Evolutionary conservation across 2,797 vertebrate genomes (phyloP).

Genomic region (Sarcoramphus papa): DNA sequence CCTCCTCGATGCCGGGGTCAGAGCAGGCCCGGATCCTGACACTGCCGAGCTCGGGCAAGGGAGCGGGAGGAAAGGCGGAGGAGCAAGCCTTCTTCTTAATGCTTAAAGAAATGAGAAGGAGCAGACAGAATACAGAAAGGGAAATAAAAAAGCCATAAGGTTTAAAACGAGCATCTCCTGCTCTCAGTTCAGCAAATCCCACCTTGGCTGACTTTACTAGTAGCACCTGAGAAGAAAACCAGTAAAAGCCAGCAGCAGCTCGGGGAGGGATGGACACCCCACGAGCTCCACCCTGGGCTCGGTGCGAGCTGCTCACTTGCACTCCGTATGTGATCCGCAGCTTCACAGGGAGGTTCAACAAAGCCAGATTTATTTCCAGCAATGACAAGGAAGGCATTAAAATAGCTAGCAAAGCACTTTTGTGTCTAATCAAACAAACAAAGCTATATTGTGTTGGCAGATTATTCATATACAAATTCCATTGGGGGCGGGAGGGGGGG

Average conservation of each 20-base stretch:
- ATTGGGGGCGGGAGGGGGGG: not conserved
- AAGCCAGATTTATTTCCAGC: not conserved
- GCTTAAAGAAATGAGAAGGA: not conserved
- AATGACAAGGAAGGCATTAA: not conserved
- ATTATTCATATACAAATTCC: not conserved
- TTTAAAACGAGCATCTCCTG: not conserved
- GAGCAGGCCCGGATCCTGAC: not conserved
- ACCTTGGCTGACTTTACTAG: not conserved
- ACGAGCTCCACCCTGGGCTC: not conserved
- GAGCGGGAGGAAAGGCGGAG: not conserved
- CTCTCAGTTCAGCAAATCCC: not conserved
- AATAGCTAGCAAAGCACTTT: not conserved
- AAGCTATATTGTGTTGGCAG: not conserved
- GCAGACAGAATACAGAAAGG: not conserved
- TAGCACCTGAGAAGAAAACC: not conserved
- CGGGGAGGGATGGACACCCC: not conserved
- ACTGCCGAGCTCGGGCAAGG: not conserved
- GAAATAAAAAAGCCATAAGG: not conserved
- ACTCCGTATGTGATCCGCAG: not conserved
- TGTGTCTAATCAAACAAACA: not conserved
- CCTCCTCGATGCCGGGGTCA: fast-evolving
- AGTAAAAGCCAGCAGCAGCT: not conserved
- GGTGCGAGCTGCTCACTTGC: not conserved
- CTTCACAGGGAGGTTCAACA: not conserved
- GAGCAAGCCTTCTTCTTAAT: not conserved